These are phyloP conservation scores for Aphodius sticticus DNA, from an alignment of 2,888 invertebrate species.

Conservation along the genomic window DNA sequence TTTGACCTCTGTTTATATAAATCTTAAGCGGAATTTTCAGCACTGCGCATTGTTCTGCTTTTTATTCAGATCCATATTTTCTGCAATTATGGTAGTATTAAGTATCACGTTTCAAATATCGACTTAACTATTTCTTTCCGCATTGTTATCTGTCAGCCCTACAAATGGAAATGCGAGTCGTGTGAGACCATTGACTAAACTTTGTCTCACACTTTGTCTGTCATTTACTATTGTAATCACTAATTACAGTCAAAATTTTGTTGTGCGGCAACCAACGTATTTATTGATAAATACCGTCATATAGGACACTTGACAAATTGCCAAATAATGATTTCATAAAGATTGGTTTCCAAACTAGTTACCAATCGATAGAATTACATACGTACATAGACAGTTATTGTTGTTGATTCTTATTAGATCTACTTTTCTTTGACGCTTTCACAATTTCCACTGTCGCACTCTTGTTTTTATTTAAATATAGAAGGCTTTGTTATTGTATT, in stretches of 20 bases:
- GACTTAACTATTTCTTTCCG: constrained; percentile 4
- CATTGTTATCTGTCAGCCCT: constrained; percentile 17
- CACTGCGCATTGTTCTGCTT: not conserved
- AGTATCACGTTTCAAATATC: not conserved
- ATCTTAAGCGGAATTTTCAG: not conserved
- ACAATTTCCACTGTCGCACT: too few relatives aligned
- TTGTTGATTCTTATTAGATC: too few relatives aligned
- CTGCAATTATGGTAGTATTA: too few relatives aligned
- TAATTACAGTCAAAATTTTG: not conserved
- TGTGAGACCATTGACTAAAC: constrained; percentile 8
- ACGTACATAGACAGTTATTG: too few relatives aligned
- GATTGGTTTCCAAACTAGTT: too few relatives aligned
- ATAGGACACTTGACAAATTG: not conserved
- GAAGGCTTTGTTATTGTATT: too few relatives aligned
- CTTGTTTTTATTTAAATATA: too few relatives aligned
- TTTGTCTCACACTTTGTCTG: not conserved
- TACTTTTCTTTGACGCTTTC: too few relatives aligned
- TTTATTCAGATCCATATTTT: not conserved
- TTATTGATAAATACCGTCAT: not conserved
- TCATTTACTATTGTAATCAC: not conserved
- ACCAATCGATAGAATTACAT: too few relatives aligned
- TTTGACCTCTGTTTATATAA: not conserved
- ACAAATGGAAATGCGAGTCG: constrained; percentile 6
- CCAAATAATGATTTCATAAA: not conserved
- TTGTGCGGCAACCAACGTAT: not conserved